Base-by-base conservation (phyloP, 2,888 invertebrate species). In the Pristionchus exspectatus region DNA sequence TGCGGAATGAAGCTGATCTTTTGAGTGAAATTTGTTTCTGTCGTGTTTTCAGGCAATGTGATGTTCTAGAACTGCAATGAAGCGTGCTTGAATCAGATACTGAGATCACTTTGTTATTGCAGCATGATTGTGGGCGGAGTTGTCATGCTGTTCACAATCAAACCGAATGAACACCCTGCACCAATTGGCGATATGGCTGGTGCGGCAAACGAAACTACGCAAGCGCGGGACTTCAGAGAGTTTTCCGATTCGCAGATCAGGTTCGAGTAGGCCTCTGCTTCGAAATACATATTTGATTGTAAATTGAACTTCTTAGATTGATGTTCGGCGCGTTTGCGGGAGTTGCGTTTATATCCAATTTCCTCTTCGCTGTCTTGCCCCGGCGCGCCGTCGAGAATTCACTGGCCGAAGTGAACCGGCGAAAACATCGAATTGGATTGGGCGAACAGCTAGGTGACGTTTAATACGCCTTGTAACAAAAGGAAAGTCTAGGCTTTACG, bases 291-390 rank as follows among this genome's bases (percentile, higher is more conserved):
- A n/a, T n/a, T n/a, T n/a, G n/a, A n/a, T n/a, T n/a, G n/a, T n/a
- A n/a, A n/a, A n/a, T n/a, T n/a, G n/a, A n/a, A n/a, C n/a, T 38
- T 38, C 3, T 74, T 38, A 88, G 88, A 66, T 56, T 90, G 21
- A 86, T 90, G 86, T 90, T 44, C 89, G 90, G 90, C 16, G 87
- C 90, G 0, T 89, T 90, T 24, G 86, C 90, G 0, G 72, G 63
- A 0, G 88, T 90, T 27, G 83, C 90, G 12, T 50, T 90, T 59
- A n/a, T 88, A 30, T 88, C 90, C 18, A 90, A 90, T 50, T 44
- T 90, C 38, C 81, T 90, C 66, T 90, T 90, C 72, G 86, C 89
- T n/a, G 56, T 69, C 30, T 38, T 90, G 7, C 90, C 90, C 24
- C 18, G 66, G 2, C 72, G 63, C 33, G 56, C 84, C 24, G 90